Evolutionary conservation across 2,888 invertebrate species (phyloP), one percentile per base, ranked within the genome.

Genomic region (Drosophila gaucha): DNA sequence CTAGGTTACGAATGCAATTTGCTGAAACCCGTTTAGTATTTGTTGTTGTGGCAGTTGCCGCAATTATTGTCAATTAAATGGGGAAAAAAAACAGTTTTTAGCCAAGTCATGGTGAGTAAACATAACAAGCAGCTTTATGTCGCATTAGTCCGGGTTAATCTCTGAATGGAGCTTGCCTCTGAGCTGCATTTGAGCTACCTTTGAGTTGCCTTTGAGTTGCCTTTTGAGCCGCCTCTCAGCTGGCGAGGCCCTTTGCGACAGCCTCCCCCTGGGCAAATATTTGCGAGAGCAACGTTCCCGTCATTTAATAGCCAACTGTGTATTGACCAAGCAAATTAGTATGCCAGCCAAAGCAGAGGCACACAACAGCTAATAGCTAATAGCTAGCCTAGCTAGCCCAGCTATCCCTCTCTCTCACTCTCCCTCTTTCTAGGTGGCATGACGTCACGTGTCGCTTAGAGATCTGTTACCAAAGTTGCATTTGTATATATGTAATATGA

Each of bases 1-100:
- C 71, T 71, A 77, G 74, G 59, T 36, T 72, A 77, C 58, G 35
- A 65, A 57, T 67, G 60, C 46, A 64, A 59, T 50, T 74, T 69
- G 60, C 67, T 66, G 56, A 80, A 84, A 84, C 84, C 74, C 74
- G 85, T 79, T 86, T 74, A 52, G 51, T 41, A 18, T 46, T 38
- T 56, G 44, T 69, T 60, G 31, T 36, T 67, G 39, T 20, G 43
- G 43, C 6, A 43, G n/a, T 36, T 57, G 55, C 33, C 35, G 73
- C 76, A 86, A 86, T 86, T 86, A 86, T 64, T 69, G 33, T 57
- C 78, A 86, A 86, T 86, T 87, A 86, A 80, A 59, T 74, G 50
- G 44, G 43, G 44, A 59, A 46, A 51, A 51, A 49, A 41, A 16
- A 46, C 5, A 22, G 22, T 22, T 74, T 82, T 80, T 65, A 57